These are phyloP conservation scores for Chalcis sispes DNA, from an alignment of 2,888 invertebrate genomes.

Conservation along the genomic window DNA sequence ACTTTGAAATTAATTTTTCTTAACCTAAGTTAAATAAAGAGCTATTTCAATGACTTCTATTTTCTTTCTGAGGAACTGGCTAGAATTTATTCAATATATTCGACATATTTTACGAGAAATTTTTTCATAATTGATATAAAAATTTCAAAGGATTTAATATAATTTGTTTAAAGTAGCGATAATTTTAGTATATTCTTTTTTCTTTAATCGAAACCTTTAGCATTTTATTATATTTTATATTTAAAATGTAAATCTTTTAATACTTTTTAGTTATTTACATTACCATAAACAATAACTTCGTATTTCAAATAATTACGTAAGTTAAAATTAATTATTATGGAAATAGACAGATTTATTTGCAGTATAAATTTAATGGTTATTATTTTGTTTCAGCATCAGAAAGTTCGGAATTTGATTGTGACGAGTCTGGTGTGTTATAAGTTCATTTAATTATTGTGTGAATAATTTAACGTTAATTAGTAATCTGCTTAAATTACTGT, in stretches of 20 bases:
- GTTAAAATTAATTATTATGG: neutral
- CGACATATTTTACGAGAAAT: too few relatives aligned
- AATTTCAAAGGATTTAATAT: too few relatives aligned
- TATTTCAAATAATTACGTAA: neutral
- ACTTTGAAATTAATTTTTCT: too few relatives aligned
- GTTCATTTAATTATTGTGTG: conserved; percentile 41
- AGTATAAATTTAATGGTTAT: conserved; percentile 24
- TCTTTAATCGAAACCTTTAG: too few relatives aligned
- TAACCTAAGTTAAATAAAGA: too few relatives aligned
- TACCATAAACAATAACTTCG: neutral
- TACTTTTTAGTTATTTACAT: neutral
- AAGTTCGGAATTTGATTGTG: conserved; percentile 55
- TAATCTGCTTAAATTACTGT: neutral
- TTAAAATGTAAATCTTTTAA: neutral
- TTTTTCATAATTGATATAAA: too few relatives aligned
- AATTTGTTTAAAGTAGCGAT: too few relatives aligned
- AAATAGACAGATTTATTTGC: neutral
- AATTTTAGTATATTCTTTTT: too few relatives aligned
- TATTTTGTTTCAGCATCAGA: conserved; percentile 56
- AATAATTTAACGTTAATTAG: conserved; percentile 31
- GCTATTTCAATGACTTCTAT: too few relatives aligned
- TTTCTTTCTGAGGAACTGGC: too few relatives aligned
- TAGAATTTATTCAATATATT: too few relatives aligned
- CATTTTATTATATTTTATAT: too few relatives aligned
- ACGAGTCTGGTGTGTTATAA: conserved; percentile 53